Evolutionary conservation across 2,797 vertebrate genomes (phyloP).

Genomic region (Hybognathus amarus): DNA sequence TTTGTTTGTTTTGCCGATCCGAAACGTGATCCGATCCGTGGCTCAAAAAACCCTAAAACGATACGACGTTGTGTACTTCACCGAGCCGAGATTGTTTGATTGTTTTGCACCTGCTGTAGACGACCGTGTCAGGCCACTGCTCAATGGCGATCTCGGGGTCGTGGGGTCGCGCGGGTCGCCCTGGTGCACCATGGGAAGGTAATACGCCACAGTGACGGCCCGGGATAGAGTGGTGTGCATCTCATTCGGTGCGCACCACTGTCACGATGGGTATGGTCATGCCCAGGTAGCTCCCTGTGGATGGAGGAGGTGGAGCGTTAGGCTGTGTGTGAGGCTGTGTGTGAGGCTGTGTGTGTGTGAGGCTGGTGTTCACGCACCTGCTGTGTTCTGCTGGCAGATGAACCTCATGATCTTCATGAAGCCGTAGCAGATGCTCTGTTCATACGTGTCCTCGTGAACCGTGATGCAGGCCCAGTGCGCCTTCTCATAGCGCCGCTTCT

Average conservation of each 20-base stretch:
- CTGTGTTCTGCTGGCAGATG: conserved; percentile 89
- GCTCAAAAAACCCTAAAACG: too few relatives aligned
- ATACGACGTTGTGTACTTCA: too few relatives aligned
- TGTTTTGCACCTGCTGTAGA: conserved; percentile 81
- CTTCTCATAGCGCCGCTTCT: conserved; percentile 86
- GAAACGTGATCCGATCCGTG: too few relatives aligned
- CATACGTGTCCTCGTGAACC: conserved; percentile 84
- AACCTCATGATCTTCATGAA: conserved; percentile 95
- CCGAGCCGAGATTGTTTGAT: too few relatives aligned
- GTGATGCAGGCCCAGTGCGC: conserved; percentile 89
- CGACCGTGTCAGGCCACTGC: conserved; percentile 82
- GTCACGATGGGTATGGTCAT: conserved; percentile 89
- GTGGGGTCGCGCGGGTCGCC: conserved; percentile 76
- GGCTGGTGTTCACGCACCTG: conserved; percentile 69
- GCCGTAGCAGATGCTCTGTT: conserved; percentile 90
- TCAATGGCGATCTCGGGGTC: conserved; percentile 84
- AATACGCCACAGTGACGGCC: conserved; percentile 84
- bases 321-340: too few relatives aligned
- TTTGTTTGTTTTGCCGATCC: too few relatives aligned
- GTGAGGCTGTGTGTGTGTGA: too few relatives aligned
- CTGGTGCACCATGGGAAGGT: conserved; percentile 82
- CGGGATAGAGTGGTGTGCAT: conserved; percentile 68
- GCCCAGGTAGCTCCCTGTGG: conserved; percentile 83
- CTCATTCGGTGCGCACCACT: conserved; percentile 80
- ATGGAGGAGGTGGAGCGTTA: background rate